Base-by-base conservation (phyloP, 2,113 vertebrate genomes). In the Rhadina sibilatrix region DNA sequence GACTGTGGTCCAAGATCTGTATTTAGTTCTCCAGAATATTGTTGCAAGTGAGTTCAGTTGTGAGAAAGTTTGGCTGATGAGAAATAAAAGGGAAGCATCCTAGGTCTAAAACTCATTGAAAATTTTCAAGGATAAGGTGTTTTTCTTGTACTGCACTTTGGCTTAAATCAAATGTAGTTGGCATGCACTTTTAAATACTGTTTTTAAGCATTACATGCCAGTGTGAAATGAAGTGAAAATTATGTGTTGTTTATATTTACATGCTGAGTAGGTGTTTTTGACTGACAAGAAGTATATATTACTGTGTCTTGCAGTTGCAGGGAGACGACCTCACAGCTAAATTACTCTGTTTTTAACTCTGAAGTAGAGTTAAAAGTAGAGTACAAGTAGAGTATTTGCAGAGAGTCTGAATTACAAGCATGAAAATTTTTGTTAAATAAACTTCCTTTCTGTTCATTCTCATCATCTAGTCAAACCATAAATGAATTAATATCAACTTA, bases 161-260 rank as follows among this genome's bases (percentile, higher is more conserved):
- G 35, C 49, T 94, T 61, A 92, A 81, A 93, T 90, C 64, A 95
- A 88, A 75, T 53, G 63, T 38, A 88, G 64, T 21, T 95, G 76
- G 76, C 86, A 64, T 46, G n/a, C n/a, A 74, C 64, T 86, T 83
- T 49, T 44, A 75, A 94, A 95, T 81, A 54, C 60, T 74, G 68
- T 52, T 96, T 95, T 95, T 86, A 94, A 91, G 85, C 31, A 81
- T 47, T 84, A 79, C 40, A 69, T 78, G 42, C 28, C 78, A 88
- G 66, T 37, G 64, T 83, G 74, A 87, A 91, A 84, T 89, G 81
- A 90, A 94, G 75, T 77, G 77, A 95, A 96, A 97, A 94, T 89
- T 91, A 82, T 5, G 54, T 93, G 92, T 87, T 95, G 56, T 90
- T 96, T 97, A 89, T 83, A 95, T 94, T 95, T 94, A 93, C 88